A percentile compares a stretch with the other conserved stretches of the same genome.
These are phyloP conservation scores for Conchocele bisecta DNA, from an alignment of 2,888 invertebrate species.

Conservation along the genomic window DNA sequence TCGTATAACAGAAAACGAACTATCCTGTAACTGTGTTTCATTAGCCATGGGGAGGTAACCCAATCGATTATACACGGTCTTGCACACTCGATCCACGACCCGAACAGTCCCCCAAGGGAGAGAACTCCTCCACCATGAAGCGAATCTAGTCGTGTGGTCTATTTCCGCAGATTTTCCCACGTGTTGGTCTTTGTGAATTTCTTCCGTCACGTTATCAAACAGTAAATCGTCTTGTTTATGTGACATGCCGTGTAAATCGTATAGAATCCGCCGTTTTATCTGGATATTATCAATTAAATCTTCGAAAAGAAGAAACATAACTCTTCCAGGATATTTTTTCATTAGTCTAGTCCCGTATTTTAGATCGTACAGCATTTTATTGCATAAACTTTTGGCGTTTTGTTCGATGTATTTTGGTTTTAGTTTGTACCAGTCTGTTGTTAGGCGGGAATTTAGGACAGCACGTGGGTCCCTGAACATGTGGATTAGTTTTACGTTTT, in stretches of 20 bases:
- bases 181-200: background rate
- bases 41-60: too few relatives aligned
- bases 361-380: background rate
- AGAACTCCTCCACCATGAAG: background rate
- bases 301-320: slow-evolving; percentile 1
- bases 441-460: slow-evolving; percentile 2
- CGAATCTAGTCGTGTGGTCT: background rate
- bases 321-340: background rate
- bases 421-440: background rate
- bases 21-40: too few relatives aligned
- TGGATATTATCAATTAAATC: slow-evolving; percentile 1
- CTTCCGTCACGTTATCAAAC: background rate
- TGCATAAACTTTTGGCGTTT: background rate
- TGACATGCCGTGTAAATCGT: background rate
- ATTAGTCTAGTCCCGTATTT: background rate
- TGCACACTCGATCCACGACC: background rate
- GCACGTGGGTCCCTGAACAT: slow-evolving; percentile 11
- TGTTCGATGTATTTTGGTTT: background rate
- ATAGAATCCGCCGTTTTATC: background rate
- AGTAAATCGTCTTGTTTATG: background rate
- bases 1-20: too few relatives aligned
- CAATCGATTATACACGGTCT: background rate
- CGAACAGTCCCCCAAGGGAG: background rate
- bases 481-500: background rate
- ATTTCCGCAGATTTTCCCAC: too few relatives aligned